Evolutionary conservation across 2,113 vertebrate species (phyloP).

Genomic region (Herpailurus yagouaroundi): DNA sequence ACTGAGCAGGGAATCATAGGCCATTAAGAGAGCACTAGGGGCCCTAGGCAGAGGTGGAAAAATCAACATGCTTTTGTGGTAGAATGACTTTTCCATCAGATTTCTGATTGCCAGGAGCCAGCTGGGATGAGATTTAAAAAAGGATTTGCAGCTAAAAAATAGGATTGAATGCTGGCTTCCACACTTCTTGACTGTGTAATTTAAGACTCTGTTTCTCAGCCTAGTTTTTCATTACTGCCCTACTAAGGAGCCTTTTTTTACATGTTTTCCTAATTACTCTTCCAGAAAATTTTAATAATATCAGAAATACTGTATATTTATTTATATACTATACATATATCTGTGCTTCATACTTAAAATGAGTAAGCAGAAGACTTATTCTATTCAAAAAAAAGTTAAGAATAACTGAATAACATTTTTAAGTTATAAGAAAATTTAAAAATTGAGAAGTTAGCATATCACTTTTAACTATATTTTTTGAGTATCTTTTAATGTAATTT

Average conservation of each 20-base stretch:
- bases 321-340: not conserved
- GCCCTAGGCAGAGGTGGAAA: not conserved
- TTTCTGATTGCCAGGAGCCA: constrained; percentile 51
- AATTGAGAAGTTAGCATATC: not conserved
- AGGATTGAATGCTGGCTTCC: not conserved
- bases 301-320: not conserved
- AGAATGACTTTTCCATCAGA: constrained; percentile 53
- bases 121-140: not conserved
- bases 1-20: constrained; percentile 37
- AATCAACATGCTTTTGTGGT: constrained; percentile 5
- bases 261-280: not conserved
- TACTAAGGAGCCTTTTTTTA: not conserved
- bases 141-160: constrained; percentile 27
- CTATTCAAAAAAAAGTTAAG: not conserved
- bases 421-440: not conserved
- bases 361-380: not conserved
- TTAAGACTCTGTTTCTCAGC: not conserved
- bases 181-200: not conserved
- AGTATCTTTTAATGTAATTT: not conserved
- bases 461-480: not conserved
- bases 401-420: not conserved
- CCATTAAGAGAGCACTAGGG: not conserved
- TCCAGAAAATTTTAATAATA: constrained; percentile 21
- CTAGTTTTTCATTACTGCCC: not conserved
- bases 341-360: not conserved